Evolutionary conservation across 2,113 vertebrate species (phyloP).

Genomic region (Rhizomys pruinosus): DNA sequence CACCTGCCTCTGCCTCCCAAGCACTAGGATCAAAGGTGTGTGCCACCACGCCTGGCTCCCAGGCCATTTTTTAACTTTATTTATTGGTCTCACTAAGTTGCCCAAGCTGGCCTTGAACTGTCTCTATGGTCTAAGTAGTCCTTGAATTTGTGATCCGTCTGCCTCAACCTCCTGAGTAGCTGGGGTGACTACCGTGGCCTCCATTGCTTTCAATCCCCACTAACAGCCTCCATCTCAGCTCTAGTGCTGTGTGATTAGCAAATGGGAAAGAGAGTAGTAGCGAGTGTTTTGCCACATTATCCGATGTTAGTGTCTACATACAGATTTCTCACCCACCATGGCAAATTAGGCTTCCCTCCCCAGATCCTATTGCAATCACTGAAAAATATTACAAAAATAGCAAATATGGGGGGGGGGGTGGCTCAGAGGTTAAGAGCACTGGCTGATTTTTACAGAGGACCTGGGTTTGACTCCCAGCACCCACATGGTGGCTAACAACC

Average conservation of each 20-base stretch:
- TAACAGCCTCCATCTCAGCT: neutral
- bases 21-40: no score
- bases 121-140: neutral
- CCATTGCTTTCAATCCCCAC: neutral
- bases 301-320: neutral
- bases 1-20: no score
- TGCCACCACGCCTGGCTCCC: no score
- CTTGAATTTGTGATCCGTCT: neutral
- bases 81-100: neutral
- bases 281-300: neutral
- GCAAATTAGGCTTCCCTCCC: neutral
- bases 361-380: neutral
- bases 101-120: neutral
- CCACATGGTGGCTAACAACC: no score
- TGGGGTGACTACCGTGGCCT: neutral
- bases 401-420: no score
- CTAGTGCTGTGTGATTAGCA: neutral
- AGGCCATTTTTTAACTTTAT: neutral
- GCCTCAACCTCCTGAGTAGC: neutral
- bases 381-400: neutral
- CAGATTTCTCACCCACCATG: neutral
- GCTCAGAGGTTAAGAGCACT: no score
- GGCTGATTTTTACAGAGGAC: no score
- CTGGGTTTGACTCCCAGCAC: no score
- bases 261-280: neutral